These are phyloP conservation scores for Asteroscopus sphinx DNA, from an alignment of 2,888 invertebrate species.

Conservation along the genomic window DNA sequence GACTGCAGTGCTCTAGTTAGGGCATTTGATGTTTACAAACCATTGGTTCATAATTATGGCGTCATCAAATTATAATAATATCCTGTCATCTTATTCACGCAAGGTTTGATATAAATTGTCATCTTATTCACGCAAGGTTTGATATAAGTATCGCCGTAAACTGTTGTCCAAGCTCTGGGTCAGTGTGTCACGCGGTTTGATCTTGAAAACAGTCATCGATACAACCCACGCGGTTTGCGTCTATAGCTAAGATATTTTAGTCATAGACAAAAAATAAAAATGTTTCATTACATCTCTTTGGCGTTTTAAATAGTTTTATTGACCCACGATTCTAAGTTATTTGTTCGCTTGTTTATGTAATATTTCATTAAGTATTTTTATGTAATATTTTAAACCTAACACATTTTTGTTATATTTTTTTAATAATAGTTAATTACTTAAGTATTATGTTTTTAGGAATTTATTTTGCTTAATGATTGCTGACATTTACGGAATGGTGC, in stretches of 20 bases:
- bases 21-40: too few relatives aligned
- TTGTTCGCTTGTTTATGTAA: background rate
- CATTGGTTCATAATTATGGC: too few relatives aligned
- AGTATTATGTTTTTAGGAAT: too few relatives aligned
- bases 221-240: constrained; percentile 50
- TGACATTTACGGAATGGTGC: constrained; percentile 13
- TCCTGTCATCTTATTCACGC: too few relatives aligned
- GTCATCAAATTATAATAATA: too few relatives aligned
- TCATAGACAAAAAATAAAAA: constrained; percentile 49
- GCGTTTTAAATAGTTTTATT: constrained; percentile 49
- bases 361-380: background rate
- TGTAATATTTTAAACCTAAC: too few relatives aligned
- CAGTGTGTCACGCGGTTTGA: constrained; percentile 51
- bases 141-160: too few relatives aligned
- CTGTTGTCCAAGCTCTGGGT: constrained; percentile 17
- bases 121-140: too few relatives aligned
- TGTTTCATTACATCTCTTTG: constrained; percentile 16
- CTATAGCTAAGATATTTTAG: constrained; percentile 44
- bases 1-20: too few relatives aligned
- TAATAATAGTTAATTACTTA: too few relatives aligned
- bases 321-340: constrained; percentile 29
- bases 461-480: constrained; percentile 1
- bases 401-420: too few relatives aligned
- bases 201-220: constrained; percentile 58
- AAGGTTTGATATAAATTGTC: too few relatives aligned